Percentiles rank a stretch among this genome's conserved stretches.
Evolutionary conservation across 1,140 invertebrate genomes (phyloP).

Genomic region (Aphelenchoides avenae): DNA sequence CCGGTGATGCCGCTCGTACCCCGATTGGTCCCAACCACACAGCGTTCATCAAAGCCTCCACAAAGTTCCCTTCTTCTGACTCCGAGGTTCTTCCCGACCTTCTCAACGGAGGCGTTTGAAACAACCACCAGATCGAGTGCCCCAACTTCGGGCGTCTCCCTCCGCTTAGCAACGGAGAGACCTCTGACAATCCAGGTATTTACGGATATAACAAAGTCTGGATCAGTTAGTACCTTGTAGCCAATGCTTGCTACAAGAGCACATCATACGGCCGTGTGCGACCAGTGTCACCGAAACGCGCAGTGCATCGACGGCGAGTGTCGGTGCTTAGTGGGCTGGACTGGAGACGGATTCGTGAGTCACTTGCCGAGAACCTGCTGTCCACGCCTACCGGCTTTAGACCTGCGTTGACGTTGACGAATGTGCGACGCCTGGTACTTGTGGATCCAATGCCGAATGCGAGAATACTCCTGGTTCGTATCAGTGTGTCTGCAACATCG

Average conservation of each 20-base stretch:
- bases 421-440: constrained; percentile 21
- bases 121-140: constrained; percentile 14
- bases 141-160: constrained; percentile 12
- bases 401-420: constrained; percentile 34
- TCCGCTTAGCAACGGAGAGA: constrained; percentile 18
- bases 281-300: constrained; percentile 27
- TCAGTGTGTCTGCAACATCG: constrained; percentile 38
- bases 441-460: constrained; percentile 35
- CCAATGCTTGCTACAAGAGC: constrained; percentile 3
- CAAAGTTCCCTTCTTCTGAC: constrained; percentile 12
- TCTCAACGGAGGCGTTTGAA: neutral
- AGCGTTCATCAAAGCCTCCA: constrained; percentile 3
- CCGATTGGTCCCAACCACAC: constrained; percentile 15
- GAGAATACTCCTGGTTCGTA: constrained; percentile 35
- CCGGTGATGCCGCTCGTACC: constrained; percentile 24
- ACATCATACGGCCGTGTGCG: constrained; percentile 10
- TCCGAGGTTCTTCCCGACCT: neutral
- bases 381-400: constrained; percentile 7
- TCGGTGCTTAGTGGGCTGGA: constrained; percentile 29
- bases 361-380: neutral
- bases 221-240: constrained; percentile 7
- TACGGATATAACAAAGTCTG: neutral
- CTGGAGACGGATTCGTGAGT: constrained; percentile 28
- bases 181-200: constrained; percentile 21
- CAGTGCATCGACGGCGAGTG: constrained; percentile 20